Base-by-base conservation (phyloP, 2,113 vertebrate species). In the Vombatus ursinus region DNA sequence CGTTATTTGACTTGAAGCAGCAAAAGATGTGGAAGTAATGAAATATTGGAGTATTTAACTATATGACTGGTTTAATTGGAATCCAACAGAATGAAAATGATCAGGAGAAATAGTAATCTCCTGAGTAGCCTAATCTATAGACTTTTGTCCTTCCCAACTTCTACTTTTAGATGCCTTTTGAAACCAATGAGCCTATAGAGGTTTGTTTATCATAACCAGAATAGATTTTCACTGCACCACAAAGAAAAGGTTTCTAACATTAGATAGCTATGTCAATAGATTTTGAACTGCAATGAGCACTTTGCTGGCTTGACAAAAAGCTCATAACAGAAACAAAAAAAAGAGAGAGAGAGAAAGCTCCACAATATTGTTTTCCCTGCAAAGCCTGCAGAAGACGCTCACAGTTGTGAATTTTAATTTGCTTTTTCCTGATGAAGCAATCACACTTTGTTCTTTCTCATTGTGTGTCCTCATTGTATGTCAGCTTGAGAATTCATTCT, bases 381-480 rank as follows among this genome's bases (percentile, higher is more conserved):
- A 19, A 95, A 44, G 53, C 68, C 50, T 14, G 51, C 54, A 94
- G 94, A 97, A 95, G 3, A 94, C 5, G 48, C 8, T 95, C 50
- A 95, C 5, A 96, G 25, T 57, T 50, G 10, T 53, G 97, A 95
- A 96, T 96, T 96, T 95, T 93, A 96, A 94, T 90, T 96, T 97
- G 57, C 95, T 93, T 93, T 52, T 61, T 94, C 91, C 94, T 97
- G 89, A 92, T 96, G 94, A 4, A 95, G 2, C 94, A 96, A 96
- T 97, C 94, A 51, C 44, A 94, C 92, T 97, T 96, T 97, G 96
- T 96, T 96, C 31, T 89, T 95, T 90, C 95, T 97, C 93, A 96
- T 53, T 96, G 91, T n/a, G 89, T 95, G 7, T 84, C 19, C n/a
- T 84, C 68, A 84, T 44, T 44, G 68, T 44, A 94, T 92, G 77